Percentiles rank a stretch among this genome's conserved stretches.
Conservation (phyloP, 2,797 vertebrate species). For the Arnoldichthys spilopterus region DNA sequence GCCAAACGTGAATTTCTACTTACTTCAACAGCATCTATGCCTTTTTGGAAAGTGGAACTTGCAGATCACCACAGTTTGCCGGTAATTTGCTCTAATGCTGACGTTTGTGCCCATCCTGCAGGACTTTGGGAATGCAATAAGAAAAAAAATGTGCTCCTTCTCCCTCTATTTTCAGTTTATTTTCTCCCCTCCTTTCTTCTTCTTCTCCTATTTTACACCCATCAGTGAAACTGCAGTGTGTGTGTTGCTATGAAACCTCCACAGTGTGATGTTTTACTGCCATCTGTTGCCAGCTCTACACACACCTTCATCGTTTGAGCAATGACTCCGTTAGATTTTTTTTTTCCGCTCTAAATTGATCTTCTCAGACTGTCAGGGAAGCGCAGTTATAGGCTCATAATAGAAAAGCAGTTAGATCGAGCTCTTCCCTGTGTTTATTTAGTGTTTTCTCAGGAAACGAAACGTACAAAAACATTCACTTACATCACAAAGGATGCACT, state of each 20-base stretch:
- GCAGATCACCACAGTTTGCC: conserved; percentile 31
- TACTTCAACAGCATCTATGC: conserved; percentile 24
- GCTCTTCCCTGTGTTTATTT: not conserved
- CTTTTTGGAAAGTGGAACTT: conserved; percentile 26
- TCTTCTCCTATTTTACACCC: conserved; percentile 39
- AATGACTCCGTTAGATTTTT: conserved; percentile 1
- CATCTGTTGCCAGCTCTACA: conserved; percentile 85
- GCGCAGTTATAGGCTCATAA: not conserved
- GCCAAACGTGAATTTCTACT: conserved; percentile 10
- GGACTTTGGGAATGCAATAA: conserved; percentile 37
- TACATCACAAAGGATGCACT: too few relatives aligned
- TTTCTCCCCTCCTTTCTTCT: conserved; percentile 9
- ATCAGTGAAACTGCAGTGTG: conserved; percentile 38
- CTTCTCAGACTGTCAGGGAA: not conserved
- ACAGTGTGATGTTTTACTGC: conserved; percentile 86
- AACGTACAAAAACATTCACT: too few relatives aligned
- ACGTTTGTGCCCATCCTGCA: conserved; percentile 46
- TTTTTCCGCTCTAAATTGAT: not conserved
- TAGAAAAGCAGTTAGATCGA: conserved; percentile 1
- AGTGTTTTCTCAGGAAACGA: too few relatives aligned
- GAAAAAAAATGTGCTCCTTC: conserved; percentile 20
- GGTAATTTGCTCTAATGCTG: conserved; percentile 29
- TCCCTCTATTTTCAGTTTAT: conserved; percentile 44
- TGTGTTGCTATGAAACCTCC: conserved; percentile 39
- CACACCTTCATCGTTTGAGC: conserved; percentile 27